These are phyloP conservation scores for Platyscapa corneri DNA, from an alignment of 1,140 invertebrate species.

Conservation along the genomic window DNA sequence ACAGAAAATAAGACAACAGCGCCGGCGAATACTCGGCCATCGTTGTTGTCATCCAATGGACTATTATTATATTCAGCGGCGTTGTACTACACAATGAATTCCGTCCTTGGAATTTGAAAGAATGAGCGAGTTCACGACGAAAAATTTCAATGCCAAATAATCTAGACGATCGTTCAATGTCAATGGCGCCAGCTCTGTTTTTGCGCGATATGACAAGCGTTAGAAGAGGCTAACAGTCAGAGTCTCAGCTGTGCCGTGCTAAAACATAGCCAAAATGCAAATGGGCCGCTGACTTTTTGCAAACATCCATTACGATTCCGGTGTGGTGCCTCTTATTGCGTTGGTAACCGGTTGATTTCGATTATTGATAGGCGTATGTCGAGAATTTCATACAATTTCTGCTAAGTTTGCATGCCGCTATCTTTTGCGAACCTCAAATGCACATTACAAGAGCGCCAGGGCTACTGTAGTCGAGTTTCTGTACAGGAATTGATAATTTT, in stretches of 20 bases:
- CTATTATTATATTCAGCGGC: neutral
- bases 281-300: neutral
- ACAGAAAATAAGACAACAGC: slow-evolving; percentile 17
- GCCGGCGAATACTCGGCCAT: neutral
- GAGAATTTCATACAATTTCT: neutral
- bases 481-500: neutral
- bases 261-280: neutral
- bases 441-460: neutral
- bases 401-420: neutral
- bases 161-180: slow-evolving; percentile 45
- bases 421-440: neutral
- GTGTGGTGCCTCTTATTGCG: neutral
- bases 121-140: slow-evolving; percentile 27
- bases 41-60: neutral
- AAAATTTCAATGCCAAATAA: slow-evolving; percentile 50
- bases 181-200: slow-evolving; percentile 31
- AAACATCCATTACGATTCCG: neutral
- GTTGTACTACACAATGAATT: slow-evolving; percentile 34
- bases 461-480: neutral
- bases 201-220: neutral
- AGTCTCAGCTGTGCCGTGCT: neutral
- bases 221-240: slow-evolving; percentile 21
- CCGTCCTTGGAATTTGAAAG: slow-evolving; percentile 34
- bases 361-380: neutral
- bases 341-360: neutral